These are phyloP conservation scores for Azemiops feae DNA, from an alignment of 2,113 vertebrate species.

Conservation along the genomic window DNA sequence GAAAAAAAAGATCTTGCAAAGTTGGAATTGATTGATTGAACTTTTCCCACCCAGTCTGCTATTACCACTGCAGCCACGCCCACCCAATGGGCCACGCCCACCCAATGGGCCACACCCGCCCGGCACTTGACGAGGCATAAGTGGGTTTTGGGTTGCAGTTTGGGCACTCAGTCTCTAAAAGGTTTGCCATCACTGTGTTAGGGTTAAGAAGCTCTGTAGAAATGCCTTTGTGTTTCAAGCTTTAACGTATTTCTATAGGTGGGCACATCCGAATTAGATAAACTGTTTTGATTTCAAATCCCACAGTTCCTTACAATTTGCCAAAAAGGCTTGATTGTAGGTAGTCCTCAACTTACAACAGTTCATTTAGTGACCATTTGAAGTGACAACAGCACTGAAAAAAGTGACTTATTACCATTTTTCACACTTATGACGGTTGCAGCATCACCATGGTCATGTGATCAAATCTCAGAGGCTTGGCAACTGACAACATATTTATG, in stretches of 20 bases:
- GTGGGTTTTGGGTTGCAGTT: too few relatives aligned
- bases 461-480: neutral
- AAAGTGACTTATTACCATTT: neutral
- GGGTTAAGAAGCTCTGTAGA: neutral
- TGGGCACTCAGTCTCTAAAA: too few relatives aligned
- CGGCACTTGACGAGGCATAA: too few relatives aligned
- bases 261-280: neutral
- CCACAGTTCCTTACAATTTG: neutral
- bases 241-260: neutral
- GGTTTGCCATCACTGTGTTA: too few relatives aligned
- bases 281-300: neutral
- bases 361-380: neutral
- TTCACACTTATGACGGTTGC: neutral
- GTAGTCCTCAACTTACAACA: neutral
- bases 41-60: too few relatives aligned
- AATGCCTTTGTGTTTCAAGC: neutral
- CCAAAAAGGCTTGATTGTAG: neutral
- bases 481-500: neutral
- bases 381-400: neutral
- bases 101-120: too few relatives aligned
- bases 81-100: too few relatives aligned
- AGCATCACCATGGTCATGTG: neutral
- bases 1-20: too few relatives aligned
- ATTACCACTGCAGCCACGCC: too few relatives aligned
- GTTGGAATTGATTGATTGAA: too few relatives aligned